Conservation (phyloP, 2,113 vertebrate genomes). For the Limanda limanda region DNA sequence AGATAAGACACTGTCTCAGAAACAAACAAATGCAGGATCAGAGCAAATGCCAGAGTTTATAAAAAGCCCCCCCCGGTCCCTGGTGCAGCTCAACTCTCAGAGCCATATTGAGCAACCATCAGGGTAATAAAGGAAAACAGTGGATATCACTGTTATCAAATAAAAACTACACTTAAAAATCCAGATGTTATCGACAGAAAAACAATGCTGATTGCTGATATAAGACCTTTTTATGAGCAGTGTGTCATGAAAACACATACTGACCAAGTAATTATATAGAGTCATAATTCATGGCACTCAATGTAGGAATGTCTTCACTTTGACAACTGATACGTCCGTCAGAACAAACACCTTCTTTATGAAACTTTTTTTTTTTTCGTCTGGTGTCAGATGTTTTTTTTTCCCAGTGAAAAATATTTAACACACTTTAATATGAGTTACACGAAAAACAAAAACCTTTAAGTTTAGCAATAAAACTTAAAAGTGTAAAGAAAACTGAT, state of each 20-base stretch:
- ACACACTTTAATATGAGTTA: not conserved
- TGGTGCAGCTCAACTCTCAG: constrained; percentile 8
- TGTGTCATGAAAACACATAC: not conserved
- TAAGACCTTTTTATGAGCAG: not conserved
- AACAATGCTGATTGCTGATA: not conserved
- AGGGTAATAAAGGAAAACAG: constrained; percentile 17
- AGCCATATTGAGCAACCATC: constrained; percentile 11
- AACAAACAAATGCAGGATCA: constrained; percentile 64
- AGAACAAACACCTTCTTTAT: constrained; percentile 1
- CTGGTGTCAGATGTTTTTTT: not conserved
- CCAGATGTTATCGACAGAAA: constrained; percentile 8
- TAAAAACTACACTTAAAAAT: constrained; percentile 3
- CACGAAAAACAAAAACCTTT: not conserved
- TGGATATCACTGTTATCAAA: constrained; percentile 7
- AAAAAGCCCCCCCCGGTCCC: constrained; percentile 45
- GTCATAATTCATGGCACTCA: not conserved
- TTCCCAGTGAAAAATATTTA: not conserved
- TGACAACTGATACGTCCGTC: not conserved
- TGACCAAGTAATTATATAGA: not conserved
- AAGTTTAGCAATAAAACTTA: not conserved
- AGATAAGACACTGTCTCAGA: constrained; percentile 56
- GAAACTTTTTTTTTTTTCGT: not conserved
- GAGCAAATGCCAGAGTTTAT: constrained; percentile 51
- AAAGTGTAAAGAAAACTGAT: not conserved
- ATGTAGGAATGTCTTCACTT: constrained; percentile 7